phyloP scores from a whole-genome alignment of 2,113 vertebrate genomes.

The Hystrix brachyura region DNA sequence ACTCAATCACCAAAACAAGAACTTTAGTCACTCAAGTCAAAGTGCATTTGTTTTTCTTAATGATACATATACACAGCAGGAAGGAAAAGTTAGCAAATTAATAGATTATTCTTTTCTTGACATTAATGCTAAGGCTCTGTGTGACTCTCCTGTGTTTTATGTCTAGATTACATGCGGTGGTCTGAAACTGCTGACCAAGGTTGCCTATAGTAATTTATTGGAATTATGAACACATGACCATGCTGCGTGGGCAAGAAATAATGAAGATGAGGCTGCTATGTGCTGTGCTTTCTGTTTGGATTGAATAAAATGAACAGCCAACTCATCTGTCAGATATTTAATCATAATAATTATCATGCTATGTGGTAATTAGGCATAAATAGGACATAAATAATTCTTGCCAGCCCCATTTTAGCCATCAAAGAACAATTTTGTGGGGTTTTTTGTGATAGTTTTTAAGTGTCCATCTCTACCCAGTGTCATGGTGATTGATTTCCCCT shows the following conservation, averaged over 20 bases:
- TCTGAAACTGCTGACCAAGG: neutral
- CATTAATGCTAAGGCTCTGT: neutral
- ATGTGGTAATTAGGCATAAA: constrained; percentile 69
- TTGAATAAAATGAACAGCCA: constrained; percentile 45
- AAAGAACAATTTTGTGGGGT: constrained; percentile 19
- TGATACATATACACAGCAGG: neutral
- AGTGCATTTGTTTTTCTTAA: constrained; percentile 44
- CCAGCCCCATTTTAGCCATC: constrained; percentile 13
- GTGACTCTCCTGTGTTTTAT: neutral
- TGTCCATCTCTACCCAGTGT: neutral
- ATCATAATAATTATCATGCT: constrained; percentile 64
- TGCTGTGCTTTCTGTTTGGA: neutral
- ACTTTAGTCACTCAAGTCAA: neutral
- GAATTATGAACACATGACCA: neutral
- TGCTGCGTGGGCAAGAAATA: neutral
- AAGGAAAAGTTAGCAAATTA: neutral
- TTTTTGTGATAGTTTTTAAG: neutral
- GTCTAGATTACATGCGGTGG: neutral
- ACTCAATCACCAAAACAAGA: neutral
- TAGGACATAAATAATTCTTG: constrained; percentile 63
- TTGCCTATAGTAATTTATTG: neutral
- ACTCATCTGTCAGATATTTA: constrained; percentile 64
- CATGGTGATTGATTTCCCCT: neutral
- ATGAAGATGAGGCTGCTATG: neutral
- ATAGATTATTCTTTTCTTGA: constrained; percentile 10